Evolutionary conservation across 2,113 vertebrate genomes (phyloP).

Genomic region (Pterocles gutturalis): DNA sequence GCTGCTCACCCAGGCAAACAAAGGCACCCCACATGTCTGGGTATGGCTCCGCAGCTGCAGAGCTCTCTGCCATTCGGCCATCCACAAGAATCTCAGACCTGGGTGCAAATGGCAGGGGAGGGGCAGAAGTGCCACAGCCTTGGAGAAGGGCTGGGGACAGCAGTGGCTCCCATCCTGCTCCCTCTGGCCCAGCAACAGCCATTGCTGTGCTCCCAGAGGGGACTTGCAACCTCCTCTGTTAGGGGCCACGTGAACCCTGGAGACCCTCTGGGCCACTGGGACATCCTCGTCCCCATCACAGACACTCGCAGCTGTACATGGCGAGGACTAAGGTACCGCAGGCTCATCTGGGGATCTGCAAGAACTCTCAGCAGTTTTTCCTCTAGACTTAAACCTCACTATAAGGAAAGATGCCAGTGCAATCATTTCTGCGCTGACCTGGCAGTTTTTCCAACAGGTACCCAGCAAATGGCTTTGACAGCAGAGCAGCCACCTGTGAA

Average conservation of each 20-base stretch:
- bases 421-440: constrained; percentile 16
- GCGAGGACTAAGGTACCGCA: background rate
- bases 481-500: constrained; percentile 51
- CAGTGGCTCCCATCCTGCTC: background rate
- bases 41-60: background rate
- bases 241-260: no score
- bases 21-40: background rate
- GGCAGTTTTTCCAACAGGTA: constrained; percentile 52
- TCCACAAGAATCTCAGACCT: background rate
- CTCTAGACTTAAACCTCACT: background rate
- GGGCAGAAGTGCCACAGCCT: background rate
- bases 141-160: background rate
- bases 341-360: background rate
- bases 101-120: background rate
- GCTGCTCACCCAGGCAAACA: constrained; percentile 43
- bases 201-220: accelerated
- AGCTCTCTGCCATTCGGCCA: background rate
- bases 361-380: background rate
- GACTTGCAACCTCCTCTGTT: background rate
- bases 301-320: background rate
- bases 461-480: constrained; percentile 49
- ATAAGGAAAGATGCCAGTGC: background rate
- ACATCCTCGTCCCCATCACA: background rate
- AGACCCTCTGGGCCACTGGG: background rate
- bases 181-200: background rate